Percentiles rank a stretch among this genome's conserved stretches.
phyloP scores from a whole-genome alignment of 2,888 invertebrate species.

The Thecophora atra region DNA sequence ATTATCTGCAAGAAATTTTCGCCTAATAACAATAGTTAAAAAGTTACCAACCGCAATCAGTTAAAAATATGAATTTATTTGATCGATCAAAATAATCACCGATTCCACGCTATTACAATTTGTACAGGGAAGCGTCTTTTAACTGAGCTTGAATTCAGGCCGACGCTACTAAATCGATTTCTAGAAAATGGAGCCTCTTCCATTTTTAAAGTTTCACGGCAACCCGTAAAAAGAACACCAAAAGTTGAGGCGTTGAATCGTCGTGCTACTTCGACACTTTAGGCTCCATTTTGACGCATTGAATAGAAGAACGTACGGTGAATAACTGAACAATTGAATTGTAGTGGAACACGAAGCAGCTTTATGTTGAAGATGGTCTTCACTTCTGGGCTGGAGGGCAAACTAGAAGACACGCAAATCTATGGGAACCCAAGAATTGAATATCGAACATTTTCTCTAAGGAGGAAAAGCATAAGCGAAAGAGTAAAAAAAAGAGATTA shows the following conservation, averaged over 20 bases:
- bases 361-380: constrained; percentile 11
- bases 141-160: too few relatives aligned
- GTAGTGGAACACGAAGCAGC: constrained; percentile 14
- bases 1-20: too few relatives aligned
- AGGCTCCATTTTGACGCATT: constrained; percentile 13
- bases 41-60: too few relatives aligned
- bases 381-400: constrained; percentile 6
- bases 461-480: background rate
- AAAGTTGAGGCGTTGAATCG: too few relatives aligned
- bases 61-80: too few relatives aligned
- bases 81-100: too few relatives aligned
- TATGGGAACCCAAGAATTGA: constrained; percentile 1
- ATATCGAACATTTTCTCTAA: background rate
- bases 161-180: background rate
- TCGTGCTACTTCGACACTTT: constrained; percentile 17
- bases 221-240: background rate
- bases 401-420: constrained; percentile 10
- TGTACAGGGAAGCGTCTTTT: too few relatives aligned
- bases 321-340: constrained; percentile 12
- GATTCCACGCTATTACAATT: too few relatives aligned
- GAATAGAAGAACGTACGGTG: background rate
- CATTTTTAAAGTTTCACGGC: background rate
- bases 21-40: too few relatives aligned
- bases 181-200: constrained; percentile 7
- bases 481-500: background rate